These are phyloP conservation scores for Cheirogaleus major DNA, from an alignment of 2,797 vertebrate genomes.

Conservation along the genomic window DNA sequence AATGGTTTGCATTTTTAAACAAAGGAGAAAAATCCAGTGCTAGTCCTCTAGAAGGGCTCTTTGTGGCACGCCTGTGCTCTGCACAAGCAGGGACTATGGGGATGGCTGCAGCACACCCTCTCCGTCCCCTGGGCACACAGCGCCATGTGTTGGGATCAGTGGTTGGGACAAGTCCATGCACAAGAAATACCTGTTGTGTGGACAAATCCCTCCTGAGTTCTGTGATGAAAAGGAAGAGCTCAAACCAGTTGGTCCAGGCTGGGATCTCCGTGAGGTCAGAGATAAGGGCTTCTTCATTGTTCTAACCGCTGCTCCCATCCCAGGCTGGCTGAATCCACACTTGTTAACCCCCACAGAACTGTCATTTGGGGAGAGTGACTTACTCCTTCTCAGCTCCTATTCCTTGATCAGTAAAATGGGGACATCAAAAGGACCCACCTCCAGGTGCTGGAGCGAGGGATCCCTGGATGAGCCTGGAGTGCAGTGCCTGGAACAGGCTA, in stretches of 20 bases:
- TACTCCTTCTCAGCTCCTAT: neutral
- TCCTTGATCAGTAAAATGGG: neutral
- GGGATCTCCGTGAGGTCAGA: neutral
- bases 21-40: neutral
- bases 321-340: rapidly evolving
- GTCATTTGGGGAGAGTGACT: too few species aligned
- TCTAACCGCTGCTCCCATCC: rapidly evolving
- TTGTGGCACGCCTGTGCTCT: rapidly evolving
- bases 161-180: neutral
- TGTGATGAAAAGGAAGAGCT: neutral
- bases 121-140: neutral
- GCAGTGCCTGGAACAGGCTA: rapidly evolving
- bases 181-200: rapidly evolving
- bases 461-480: rapidly evolving
- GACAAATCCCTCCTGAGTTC: rapidly evolving
- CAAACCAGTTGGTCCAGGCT: rapidly evolving
- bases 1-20: neutral
- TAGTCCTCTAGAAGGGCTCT: rapidly evolving
- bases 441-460: rapidly evolving
- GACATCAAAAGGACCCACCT: neutral
- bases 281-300: rapidly evolving
- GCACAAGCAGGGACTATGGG: rapidly evolving
- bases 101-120: rapidly evolving
- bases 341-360: neutral
- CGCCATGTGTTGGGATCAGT: rapidly evolving